Conservation (phyloP, 2,797 vertebrate species). For the Mus minutoides region DNA sequence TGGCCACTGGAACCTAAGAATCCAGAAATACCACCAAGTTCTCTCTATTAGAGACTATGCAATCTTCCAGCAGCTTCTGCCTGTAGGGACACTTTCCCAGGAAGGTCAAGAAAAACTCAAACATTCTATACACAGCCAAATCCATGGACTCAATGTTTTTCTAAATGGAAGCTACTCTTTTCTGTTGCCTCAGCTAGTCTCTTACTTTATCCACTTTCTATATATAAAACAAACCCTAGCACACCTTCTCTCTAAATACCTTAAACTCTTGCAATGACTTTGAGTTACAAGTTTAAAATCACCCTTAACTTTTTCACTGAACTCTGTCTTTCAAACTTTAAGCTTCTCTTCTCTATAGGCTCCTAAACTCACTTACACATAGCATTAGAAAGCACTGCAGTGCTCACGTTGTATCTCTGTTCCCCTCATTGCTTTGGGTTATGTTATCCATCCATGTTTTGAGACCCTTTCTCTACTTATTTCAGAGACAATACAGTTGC, state of each 20-base stretch:
- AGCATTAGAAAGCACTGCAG: background rate
- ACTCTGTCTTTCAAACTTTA: background rate
- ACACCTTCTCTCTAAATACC: background rate
- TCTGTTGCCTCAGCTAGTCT: background rate
- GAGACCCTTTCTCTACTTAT: background rate
- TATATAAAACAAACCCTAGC: background rate
- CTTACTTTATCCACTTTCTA: background rate
- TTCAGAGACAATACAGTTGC: background rate
- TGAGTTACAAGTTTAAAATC: background rate
- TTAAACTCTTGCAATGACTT: slow-evolving; percentile 2
- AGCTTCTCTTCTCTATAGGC: background rate
- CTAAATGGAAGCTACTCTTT: background rate
- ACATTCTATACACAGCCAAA: background rate
- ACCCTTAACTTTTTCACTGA: background rate
- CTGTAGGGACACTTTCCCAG: background rate
- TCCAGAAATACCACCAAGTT: background rate
- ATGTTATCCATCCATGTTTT: background rate
- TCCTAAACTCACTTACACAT: background rate
- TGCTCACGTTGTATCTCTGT: too few species aligned
- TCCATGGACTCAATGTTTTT: background rate
- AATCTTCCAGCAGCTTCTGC: background rate
- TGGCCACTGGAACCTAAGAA: background rate
- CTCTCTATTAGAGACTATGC: background rate
- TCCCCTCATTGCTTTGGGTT: background rate
- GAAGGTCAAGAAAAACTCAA: background rate